Base-by-base conservation (phyloP, 2,888 invertebrate genomes). In the Dorcus parallelipipedus region DNA sequence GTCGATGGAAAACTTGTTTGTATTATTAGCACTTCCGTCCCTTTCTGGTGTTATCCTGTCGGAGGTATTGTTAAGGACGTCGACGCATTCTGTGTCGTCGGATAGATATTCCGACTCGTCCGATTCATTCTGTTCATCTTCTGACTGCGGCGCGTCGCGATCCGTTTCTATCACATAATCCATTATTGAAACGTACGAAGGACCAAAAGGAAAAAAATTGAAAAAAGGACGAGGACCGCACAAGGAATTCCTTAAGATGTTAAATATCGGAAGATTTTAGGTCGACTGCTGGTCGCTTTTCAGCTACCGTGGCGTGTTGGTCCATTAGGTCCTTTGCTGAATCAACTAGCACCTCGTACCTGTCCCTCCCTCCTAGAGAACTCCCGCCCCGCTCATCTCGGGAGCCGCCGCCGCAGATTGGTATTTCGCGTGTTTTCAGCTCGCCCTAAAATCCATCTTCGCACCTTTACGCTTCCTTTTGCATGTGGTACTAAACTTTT, bases 401-500 rank as follows among this genome's bases (percentile, higher is more conserved):
- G 62, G 65, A 67, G 67, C 71, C 71, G 71, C 73, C 73, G 71
- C 69, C 68, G 71, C 73, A 77, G 77, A 77, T 77, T 77, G 77
- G 76, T 74, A 73, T 74, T 75, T 77, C 72, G 77, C 77, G 77
- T 77, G 77, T 73, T 73, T 70, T 71, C 73, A 71, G 69, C 70
- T 66, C 69, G 52, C 71, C 72, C 70, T 71, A 71, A 75, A 74
- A 74, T 74, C 73, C 71, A 76, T 75, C 74, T 76, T 74, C 76
- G 71, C 75, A 75, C 75, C 75, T 75, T 73, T 73, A 74, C 69
- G 72, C 69, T 70, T 69, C 71, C 69, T 50, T 68, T 71, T 69
- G 62, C 61, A 56, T 55, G 69, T 50, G 66, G 58, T 65, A 62
- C 66, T 60, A 69, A 68, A 64, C 63, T 64, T 56, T 67, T 59